These are phyloP conservation scores for Merluccius polli DNA, from an alignment of 2,797 vertebrate species.

Conservation along the genomic window DNA sequence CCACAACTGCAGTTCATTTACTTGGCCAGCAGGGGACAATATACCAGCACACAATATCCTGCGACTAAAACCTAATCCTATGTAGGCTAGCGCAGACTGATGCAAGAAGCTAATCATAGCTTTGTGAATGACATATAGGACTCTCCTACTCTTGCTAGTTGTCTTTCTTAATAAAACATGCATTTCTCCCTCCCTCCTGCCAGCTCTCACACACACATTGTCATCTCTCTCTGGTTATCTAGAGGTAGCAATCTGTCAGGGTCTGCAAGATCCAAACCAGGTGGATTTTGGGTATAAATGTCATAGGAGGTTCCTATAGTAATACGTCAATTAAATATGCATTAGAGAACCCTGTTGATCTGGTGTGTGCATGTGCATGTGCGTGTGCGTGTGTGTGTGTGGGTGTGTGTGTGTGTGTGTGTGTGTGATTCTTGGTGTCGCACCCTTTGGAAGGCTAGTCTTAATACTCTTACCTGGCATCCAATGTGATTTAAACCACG, in stretches of 20 bases:
- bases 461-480: background rate
- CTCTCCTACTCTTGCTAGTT: background rate
- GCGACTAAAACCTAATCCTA: background rate
- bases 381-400: background rate
- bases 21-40: background rate
- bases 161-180: background rate
- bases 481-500: background rate
- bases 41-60: background rate
- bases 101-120: background rate
- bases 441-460: too few species aligned
- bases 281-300: background rate
- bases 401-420: too few species aligned
- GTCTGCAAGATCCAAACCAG: background rate
- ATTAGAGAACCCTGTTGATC: background rate
- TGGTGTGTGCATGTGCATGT: too few species aligned
- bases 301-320: background rate
- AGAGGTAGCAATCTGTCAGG: background rate
- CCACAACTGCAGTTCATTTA: background rate
- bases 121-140: background rate
- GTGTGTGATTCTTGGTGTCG: too few species aligned
- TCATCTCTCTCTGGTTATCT: background rate
- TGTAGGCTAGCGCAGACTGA: background rate
- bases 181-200: too few species aligned
- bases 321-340: background rate
- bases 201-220: background rate